Base-by-base conservation (phyloP, 1,140 invertebrate species). In the Halesus radiatus region DNA sequence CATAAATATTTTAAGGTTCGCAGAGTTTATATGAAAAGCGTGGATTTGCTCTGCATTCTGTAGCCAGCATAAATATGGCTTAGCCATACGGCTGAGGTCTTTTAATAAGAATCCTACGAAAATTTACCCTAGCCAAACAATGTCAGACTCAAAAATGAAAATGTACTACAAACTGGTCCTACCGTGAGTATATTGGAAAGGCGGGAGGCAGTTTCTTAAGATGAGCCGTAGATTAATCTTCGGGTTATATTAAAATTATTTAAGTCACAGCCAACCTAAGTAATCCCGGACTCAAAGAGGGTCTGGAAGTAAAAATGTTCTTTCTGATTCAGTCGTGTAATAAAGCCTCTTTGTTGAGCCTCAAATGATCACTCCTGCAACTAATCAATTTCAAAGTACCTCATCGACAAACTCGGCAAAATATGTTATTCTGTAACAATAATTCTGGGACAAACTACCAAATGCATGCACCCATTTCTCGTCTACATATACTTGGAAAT, bases 41-140 rank as follows among this genome's bases (percentile, higher is more conserved):
- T 60, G 56, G 7, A 60, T 23, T 60, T 13, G 10, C 18, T 60
- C 56, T 60, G 20, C 20, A 60, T 66, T 66, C n/a, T n/a, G 62
- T 64, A 64, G 60, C 60, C 20, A 26, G 23, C 60, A 26, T 66
- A 66, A 66, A 66, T 32, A 66, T 66, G 62, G 62, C 15, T 29
- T 66, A 22, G 5, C 23, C 10, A 10, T 66, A 32, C 62, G 62
- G 62, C 26, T 66, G 23, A 26, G 23, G 62, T 29, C 62, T 66
- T 66, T 66, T 66, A 66, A 66, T 66, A 66, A 66, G 62, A 66
- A 66, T 66, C 62, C 29, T 1, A n/a, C 26, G 16, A n/a, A 29
- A 66, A 66, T 66, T 66, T 66, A 66, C 62, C 29, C 29, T 66
- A 26, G 29, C 22, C 62, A 66, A 66, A 66, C 62, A 66, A 66